Evolutionary conservation across 2,888 invertebrate genomes (phyloP).

Genomic region (Xestia rhomboidea): DNA sequence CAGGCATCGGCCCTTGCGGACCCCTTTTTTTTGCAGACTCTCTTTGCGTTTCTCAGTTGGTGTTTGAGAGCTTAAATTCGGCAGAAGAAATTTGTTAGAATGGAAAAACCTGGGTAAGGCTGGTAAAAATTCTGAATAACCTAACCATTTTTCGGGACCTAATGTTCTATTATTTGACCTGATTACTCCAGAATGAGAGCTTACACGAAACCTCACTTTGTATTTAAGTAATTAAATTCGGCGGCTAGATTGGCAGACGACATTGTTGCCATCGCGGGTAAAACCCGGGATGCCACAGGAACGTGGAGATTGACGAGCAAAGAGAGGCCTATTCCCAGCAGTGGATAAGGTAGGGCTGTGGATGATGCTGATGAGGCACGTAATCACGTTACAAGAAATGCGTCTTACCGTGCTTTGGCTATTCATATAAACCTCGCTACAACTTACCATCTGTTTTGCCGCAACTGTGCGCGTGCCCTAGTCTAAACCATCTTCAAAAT

Average conservation of each 20-base stretch:
- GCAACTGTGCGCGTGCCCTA: constrained; percentile 12
- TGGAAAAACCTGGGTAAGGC: neutral
- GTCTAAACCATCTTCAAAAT: constrained; percentile 30
- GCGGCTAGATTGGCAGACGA: neutral
- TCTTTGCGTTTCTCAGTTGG: too few species aligned
- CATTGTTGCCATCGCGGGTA: neutral
- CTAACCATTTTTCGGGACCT: neutral
- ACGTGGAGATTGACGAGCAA: neutral
- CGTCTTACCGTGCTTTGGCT: neutral
- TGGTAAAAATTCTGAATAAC: neutral
- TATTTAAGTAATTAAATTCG: neutral
- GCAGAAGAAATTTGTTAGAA: neutral
- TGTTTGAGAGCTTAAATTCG: neutral
- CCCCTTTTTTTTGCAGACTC: too few species aligned
- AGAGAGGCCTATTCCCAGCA: neutral
- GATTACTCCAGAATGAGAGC: neutral
- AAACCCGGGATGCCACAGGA: neutral
- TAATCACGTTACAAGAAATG: neutral
- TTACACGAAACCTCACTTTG: neutral
- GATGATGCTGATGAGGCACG: neutral
- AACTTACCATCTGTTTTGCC: neutral
- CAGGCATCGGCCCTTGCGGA: too few species aligned
- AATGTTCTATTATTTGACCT: neutral
- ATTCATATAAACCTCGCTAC: neutral
- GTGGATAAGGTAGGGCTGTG: neutral